A percentile compares a stretch with the other conserved stretches of the same genome.
Evolutionary conservation across 2,888 invertebrate genomes (phyloP).

Genomic region (Dicranocentrus wangi): DNA sequence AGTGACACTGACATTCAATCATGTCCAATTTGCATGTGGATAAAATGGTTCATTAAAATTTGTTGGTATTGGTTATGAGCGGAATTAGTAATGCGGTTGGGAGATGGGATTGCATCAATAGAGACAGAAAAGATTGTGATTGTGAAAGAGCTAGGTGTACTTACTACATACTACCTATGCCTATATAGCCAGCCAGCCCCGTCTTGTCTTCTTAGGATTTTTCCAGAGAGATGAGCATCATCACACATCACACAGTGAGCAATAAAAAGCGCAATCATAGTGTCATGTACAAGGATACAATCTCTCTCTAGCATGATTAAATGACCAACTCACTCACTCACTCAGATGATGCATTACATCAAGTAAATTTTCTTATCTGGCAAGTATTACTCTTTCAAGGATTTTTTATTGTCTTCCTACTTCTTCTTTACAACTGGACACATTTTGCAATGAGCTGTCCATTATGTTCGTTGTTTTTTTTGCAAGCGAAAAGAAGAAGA

Average conservation of each 20-base stretch:
- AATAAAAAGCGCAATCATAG: conserved; percentile 16
- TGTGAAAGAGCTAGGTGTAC: neutral
- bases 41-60: conserved; percentile 51
- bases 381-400: neutral
- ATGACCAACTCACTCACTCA: conserved; percentile 25
- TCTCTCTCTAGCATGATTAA: conserved; percentile 32
- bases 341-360: conserved; percentile 3
- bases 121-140: conserved; percentile 1
- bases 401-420: neutral
- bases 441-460: conserved; percentile 36
- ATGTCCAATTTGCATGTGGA: conserved; percentile 53
- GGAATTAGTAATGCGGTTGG: neutral
- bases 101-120: neutral
- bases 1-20: conserved; percentile 57
- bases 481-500: neutral
- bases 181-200: no score
- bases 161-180: neutral
- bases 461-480: conserved; percentile 36
- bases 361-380: neutral
- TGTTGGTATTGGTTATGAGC: conserved; percentile 23
- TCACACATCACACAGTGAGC: neutral
- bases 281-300: conserved; percentile 26
- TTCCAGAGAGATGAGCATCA: conserved; percentile 11
- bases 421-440: neutral
- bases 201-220: no score